Evolutionary conservation across 1,140 invertebrate species (phyloP), one percentile per base, ranked within the genome.

Genomic region (Sitodiplosis mosellana): DNA sequence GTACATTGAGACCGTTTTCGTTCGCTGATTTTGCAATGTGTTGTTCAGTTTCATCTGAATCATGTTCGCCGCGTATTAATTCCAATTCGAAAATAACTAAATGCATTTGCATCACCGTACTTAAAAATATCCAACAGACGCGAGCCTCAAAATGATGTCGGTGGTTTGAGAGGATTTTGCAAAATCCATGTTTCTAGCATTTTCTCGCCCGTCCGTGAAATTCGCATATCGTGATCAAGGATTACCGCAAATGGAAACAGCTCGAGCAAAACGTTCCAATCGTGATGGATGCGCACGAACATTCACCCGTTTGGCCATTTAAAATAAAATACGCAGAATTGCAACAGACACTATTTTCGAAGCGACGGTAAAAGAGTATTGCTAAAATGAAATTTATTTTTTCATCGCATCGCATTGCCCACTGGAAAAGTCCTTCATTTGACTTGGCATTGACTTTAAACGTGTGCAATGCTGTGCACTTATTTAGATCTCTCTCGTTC

Each of bases 21-120:
- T 2, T 38, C 14, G 12, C 36, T 38, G 36, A 38, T 38, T 38
- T 38, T 12, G 14, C 14, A n/a, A 38, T n/a, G 7, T 18, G 4
- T 22, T 38, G 18, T 12, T 11, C 17, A 14, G 17, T 21, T 14
- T 20, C 12, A 11, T 19, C 46, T 38, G 34, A 47, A 47, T 18
- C 27, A 10, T 27, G 27, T 27, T 33, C 37, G 11, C 21, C 62
- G 12, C 78, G 67, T 43, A 81, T 65, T 11, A 83, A 63, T 56
- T 85, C 81, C 52, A 87, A 60, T 57, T 85, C 83, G 48, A 85
- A 85, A 49, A 82, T 69, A 18, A 86, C 81, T 0, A 76, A 77
- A 51, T 81, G 77, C 59, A 85, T 73, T 56, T 64, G 52, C 45
- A 69, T 70, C 54, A 84, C 75, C 44, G 77, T 80, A 20, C 72